phyloP scores from a whole-genome alignment of 2,888 invertebrate species.

The Cephus spinipes region DNA sequence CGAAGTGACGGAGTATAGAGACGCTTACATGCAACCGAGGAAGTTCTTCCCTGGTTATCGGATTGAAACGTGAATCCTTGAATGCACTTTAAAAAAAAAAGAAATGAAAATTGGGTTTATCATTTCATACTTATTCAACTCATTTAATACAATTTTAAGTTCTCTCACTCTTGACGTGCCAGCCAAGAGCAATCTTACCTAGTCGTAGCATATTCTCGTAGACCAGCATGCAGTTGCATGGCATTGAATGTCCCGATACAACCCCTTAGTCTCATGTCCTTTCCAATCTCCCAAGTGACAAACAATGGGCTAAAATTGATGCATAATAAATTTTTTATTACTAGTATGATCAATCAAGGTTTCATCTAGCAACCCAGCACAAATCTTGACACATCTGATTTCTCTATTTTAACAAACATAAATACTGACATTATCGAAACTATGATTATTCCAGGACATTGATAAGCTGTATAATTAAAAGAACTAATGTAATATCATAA shows the following conservation, averaged over 20 bases:
- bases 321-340: background rate
- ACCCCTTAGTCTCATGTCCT: conserved; percentile 93
- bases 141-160: background rate
- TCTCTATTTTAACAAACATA: background rate
- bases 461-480: background rate
- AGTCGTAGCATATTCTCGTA: conserved; percentile 96
- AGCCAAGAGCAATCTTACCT: conserved; percentile 67
- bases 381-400: background rate
- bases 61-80: conserved; percentile 96
- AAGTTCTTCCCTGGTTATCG: conserved; percentile 94
- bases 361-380: background rate
- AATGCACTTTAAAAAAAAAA: conserved; percentile 79
- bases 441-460: background rate
- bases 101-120: background rate
- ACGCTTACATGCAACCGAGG: conserved; percentile 94
- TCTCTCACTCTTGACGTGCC: background rate
- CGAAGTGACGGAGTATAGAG: conserved; percentile 95
- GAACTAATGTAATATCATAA: background rate
- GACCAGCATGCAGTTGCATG: conserved; percentile 93
- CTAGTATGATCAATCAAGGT: background rate
- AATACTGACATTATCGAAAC: background rate
- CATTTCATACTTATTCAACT: background rate
- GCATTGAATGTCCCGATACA: conserved; percentile 99
- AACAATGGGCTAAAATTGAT: conserved; percentile 87
- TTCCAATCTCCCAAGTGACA: conserved; percentile 99